Conservation (phyloP, 1,140 invertebrate genomes). For the Drosophila neocordata region DNA sequence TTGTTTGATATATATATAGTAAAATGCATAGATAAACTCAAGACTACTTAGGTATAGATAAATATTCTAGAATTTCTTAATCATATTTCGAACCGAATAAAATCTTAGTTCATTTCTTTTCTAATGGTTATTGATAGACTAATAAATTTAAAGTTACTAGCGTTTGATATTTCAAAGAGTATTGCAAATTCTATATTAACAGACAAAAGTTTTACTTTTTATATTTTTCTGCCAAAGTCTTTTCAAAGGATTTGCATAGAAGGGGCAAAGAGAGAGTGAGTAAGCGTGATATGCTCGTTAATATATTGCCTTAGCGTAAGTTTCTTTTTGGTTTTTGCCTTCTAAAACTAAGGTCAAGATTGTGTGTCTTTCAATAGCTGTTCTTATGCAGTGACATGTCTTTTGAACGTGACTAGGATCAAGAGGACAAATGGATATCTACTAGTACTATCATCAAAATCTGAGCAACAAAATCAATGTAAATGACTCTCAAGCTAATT, state of each 20-base stretch:
- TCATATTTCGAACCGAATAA: too few relatives aligned
- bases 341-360: constrained; percentile 2
- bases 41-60: too few relatives aligned
- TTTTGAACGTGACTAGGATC: background rate
- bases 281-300: constrained; percentile 4
- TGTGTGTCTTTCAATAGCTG: background rate
- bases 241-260: constrained; percentile 6
- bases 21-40: too few relatives aligned
- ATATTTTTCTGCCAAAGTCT: background rate
- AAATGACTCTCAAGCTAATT: constrained; percentile 46
- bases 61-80: too few relatives aligned
- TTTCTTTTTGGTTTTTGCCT: background rate
- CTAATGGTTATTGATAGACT: too few relatives aligned
- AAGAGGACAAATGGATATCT: background rate
- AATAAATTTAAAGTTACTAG: too few relatives aligned
- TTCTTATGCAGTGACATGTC: constrained; percentile 1
- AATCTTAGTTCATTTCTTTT: too few relatives aligned
- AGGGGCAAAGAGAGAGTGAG: background rate
- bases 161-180: background rate
- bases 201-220: background rate
- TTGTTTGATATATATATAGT: too few relatives aligned
- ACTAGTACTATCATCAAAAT: background rate
- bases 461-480: background rate
- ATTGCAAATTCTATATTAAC: background rate
- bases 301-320: background rate